Base-by-base conservation (phyloP, 2,113 vertebrate species). In the Rhinichthys klamathensis region DNA sequence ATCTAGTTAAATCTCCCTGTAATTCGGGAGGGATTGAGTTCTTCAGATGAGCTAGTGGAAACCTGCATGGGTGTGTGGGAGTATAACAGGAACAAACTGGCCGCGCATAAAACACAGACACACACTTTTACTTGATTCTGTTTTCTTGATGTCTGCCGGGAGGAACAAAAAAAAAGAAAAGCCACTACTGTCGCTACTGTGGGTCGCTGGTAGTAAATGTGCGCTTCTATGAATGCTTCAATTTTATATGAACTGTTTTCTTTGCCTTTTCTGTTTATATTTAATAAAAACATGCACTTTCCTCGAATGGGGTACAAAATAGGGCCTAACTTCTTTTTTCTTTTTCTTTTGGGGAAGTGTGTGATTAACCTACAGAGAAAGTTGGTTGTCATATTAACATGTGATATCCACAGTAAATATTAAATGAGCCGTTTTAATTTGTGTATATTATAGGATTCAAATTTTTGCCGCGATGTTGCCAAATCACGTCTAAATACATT, bases 21-120 rank as follows among this genome's bases (percentile, higher is more conserved):
- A 96, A 96, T 95, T 95, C 94, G 90, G 91, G 89, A 91, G 92
- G 93, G 94, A 95, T 95, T 94, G 92, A 90, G 92, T 94, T 95
- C 93, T 93, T 94, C 91, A 92, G 93, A 94, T 94, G 94, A 94
- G 93, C 92, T 91, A 93, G 93, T 93, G 92, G 93, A 94, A 95
- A 93, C 93, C 94, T 92, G 92, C 88, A 51, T 85, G 90, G 86
- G 75, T 93, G 91, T 93, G 90, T 93, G 93, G 93, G 93, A 94
- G 92, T 88, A 88, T 90, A 92, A 89, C 89, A 86, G 38, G 84
- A 91, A 89, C 90, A 92, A 91, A 92, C 87, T 92, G 90, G 89
- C 89, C 67, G 70, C 74, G 82, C 87, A 90, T 92, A 88, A 91
- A 93, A 92, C 91, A 60, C 87, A 91, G 87, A 80, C 89, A 84